Evolutionary conservation across 2,113 vertebrate species (phyloP), one percentile per base, ranked within the genome.

Genomic region (Phyllostomus discolor): DNA sequence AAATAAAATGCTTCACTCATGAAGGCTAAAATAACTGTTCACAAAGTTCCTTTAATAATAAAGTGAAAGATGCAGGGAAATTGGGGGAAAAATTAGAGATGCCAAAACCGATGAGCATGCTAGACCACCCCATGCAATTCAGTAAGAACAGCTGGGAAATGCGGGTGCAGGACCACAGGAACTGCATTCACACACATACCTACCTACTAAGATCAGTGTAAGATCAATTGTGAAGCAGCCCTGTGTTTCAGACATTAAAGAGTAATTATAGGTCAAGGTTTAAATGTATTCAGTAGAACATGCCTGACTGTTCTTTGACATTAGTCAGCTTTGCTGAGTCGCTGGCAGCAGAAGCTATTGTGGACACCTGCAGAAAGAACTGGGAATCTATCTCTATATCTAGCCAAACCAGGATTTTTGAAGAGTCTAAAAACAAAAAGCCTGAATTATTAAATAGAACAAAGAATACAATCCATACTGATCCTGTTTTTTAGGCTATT

Each of bases 361-460:
- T 69, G 66, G 73, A 82, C 10, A 28, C 7, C 11, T 35, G 2
- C n/a, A 26, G 33, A 79, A 78, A 75, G 17, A 90, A 33, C 33
- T 72, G 16, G 22, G 24, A 38, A 72, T 66, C 69, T 43, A 0
- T 86, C 3, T 72, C 0, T 46, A 5, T 87, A 9, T 41, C 19
- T 78, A 50, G 48, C 43, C 46, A 54, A 88, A 41, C 41, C 52
- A 70, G 24, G 14, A 35, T 17, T 76, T 43, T 94, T 66, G 84
- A 88, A n/a, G 33, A 90, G 28, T 90, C 46, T 88, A n/a, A 66
- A 88, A 95, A 48, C n/a, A 90, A 62, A 46, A 88, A 17, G 6
- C 7, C 28, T 91, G 10, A 43, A 94, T n/a, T 24, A 33, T 43
- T 85, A 90, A 86, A 79, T 35, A 92, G 54, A 50, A 41, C 43